Conservation (phyloP, 1,140 invertebrate species). For the Drosophila willistoni region DNA sequence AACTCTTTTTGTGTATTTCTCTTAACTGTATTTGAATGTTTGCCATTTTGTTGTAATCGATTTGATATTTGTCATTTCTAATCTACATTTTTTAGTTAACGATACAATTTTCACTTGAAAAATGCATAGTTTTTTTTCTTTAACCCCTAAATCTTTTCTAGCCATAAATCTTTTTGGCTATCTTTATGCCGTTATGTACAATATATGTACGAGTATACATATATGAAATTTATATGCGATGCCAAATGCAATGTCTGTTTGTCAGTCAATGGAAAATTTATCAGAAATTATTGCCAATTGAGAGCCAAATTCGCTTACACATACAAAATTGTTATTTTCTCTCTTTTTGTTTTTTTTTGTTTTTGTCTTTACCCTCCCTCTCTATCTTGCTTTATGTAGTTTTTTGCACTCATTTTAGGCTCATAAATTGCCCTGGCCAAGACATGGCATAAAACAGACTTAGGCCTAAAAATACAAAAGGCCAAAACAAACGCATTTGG, state of each 20-base stretch:
- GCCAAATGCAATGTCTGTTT: constrained; percentile 21
- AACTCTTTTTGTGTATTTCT: constrained; percentile 6
- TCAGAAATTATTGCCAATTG: constrained; percentile 23
- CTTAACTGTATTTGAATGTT: constrained; percentile 1
- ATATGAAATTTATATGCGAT: constrained; percentile 15
- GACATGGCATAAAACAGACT: constrained; percentile 21
- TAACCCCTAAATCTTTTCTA: constrained; percentile 5
- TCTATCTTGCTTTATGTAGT: neutral
- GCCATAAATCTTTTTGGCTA: constrained; percentile 47
- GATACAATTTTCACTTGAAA: constrained; percentile 6
- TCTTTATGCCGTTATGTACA: constrained; percentile 20
- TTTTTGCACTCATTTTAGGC: constrained; percentile 15
- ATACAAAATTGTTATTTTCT: constrained; percentile 7
- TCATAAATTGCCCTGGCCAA: constrained; percentile 19
- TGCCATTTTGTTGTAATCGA: constrained; percentile 61
- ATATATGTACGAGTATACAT: neutral
- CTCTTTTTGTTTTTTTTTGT: neutral
- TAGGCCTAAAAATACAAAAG: constrained; percentile 13
- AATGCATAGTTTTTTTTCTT: constrained; percentile 49
- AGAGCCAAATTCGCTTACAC: constrained; percentile 18
- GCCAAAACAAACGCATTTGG: constrained; percentile 18
- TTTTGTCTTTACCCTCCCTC: neutral
- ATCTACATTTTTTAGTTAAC: constrained; percentile 9
- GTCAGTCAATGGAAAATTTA: constrained; percentile 24
- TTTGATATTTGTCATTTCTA: constrained; percentile 64